A percentile compares a stretch with the other conserved stretches of the same genome.
Conservation (phyloP, 2,113 vertebrate genomes). For the Ranitomeya variabilis region DNA sequence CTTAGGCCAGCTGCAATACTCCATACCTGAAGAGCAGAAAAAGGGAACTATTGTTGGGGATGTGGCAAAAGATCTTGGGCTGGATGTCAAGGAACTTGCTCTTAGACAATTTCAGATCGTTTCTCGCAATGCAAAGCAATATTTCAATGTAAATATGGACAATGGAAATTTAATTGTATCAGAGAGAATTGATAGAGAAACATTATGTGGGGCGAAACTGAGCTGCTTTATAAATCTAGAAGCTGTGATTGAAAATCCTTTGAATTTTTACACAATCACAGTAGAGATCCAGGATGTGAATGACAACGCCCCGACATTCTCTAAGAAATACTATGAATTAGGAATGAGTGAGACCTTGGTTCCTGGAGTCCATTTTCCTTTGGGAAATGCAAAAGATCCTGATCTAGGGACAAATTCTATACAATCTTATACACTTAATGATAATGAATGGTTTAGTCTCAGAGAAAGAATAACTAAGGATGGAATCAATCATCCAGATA, state of each 20-base stretch:
- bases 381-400: slow-evolving; percentile 62
- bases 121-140: slow-evolving; percentile 64
- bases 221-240: slow-evolving; percentile 64
- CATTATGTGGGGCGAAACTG: slow-evolving; percentile 61
- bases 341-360: slow-evolving; percentile 60
- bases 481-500: neutral
- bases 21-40: slow-evolving; percentile 74
- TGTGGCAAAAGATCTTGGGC: slow-evolving; percentile 73
- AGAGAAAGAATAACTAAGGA: slow-evolving; percentile 33
- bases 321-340: slow-evolving; percentile 62
- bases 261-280: slow-evolving; percentile 64
- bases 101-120: slow-evolving; percentile 75
- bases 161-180: slow-evolving; percentile 64
- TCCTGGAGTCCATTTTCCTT: slow-evolving; percentile 56
- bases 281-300: slow-evolving; percentile 68
- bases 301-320: slow-evolving; percentile 70
- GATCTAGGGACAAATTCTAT: slow-evolving; percentile 60
- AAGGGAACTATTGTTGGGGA: slow-evolving; percentile 72
- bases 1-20: slow-evolving; percentile 71
- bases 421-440: slow-evolving; percentile 59
- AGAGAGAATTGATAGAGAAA: slow-evolving; percentile 66
- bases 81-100: slow-evolving; percentile 68
- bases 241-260: slow-evolving; percentile 64
- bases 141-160: slow-evolving; percentile 60
- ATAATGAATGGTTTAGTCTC: slow-evolving; percentile 52